Evolutionary conservation across 2,797 vertebrate genomes (phyloP).

Genomic region (Pyrrhura leucotis): DNA sequence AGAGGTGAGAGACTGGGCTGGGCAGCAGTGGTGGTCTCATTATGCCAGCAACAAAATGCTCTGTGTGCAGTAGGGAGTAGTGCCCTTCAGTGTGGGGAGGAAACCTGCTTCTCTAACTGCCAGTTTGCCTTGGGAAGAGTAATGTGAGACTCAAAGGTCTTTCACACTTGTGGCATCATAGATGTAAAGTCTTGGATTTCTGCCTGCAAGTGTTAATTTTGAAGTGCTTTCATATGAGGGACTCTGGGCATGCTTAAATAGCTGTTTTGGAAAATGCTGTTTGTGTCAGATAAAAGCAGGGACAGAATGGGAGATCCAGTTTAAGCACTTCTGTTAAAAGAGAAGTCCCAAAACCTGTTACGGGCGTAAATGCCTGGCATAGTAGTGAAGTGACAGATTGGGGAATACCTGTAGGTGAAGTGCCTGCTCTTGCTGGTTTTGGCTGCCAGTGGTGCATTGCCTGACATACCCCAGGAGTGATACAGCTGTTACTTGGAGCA

Average conservation of each 20-base stretch:
- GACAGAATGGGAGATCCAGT: background rate
- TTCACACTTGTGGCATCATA: background rate
- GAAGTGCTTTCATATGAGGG: background rate
- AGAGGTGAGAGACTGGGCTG: conserved; percentile 81
- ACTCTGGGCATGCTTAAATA: background rate
- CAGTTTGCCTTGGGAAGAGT: background rate
- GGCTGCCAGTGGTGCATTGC: background rate
- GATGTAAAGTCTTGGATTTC: background rate
- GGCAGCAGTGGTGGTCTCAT: no score
- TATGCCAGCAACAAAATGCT: background rate
- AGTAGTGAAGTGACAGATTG: rapidly evolving
- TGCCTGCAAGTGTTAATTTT: background rate
- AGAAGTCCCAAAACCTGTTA: background rate
- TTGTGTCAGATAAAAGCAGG: background rate
- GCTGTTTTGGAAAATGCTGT: background rate
- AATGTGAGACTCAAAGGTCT: background rate
- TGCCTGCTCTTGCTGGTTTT: background rate
- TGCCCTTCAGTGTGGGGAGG: background rate
- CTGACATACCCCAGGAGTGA: background rate
- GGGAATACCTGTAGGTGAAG: background rate
- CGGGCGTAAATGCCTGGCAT: background rate
- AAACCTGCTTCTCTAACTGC: background rate
- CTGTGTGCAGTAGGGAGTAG: no score
- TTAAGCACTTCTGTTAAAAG: background rate
- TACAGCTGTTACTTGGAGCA: background rate